Percentiles rank a stretch among this genome's conserved stretches.
Evolutionary conservation across 2,113 vertebrate species (phyloP).

Genomic region (Cyphomyrus discorhynchus): DNA sequence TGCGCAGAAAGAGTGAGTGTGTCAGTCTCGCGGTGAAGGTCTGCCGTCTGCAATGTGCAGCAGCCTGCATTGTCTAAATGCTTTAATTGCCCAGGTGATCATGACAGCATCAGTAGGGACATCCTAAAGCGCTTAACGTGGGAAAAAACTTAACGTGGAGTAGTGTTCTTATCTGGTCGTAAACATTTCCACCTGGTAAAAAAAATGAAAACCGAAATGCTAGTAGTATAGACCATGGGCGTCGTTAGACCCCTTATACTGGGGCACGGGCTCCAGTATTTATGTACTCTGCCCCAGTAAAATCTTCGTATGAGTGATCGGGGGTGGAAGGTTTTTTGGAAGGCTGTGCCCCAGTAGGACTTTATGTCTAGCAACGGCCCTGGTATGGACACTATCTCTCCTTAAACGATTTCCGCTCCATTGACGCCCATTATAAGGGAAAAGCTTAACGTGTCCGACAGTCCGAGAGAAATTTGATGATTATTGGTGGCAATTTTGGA

Average conservation of each 20-base stretch:
- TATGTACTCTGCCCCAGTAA: not conserved
- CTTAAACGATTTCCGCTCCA: not conserved
- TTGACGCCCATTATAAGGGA: not conserved
- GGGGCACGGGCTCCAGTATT: too few species aligned
- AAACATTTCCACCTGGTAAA: not conserved
- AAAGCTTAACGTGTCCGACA: not conserved
- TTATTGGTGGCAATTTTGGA: not conserved
- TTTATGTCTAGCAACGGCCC: not conserved
- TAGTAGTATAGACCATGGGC: not conserved
- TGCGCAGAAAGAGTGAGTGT: constrained; percentile 68
- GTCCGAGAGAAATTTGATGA: not conserved
- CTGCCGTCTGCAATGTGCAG: not conserved
- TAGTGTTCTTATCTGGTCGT: not conserved
- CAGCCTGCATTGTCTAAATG: not conserved
- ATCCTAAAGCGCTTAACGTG: not conserved
- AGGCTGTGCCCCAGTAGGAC: not conserved
- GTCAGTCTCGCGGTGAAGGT: not conserved
- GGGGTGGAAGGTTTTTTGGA: too few species aligned
- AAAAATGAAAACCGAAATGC: not conserved
- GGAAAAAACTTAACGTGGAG: too few species aligned
- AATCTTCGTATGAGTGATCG: not conserved
- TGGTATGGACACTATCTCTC: not conserved
- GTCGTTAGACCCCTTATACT: not conserved
- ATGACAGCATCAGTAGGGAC: not conserved
- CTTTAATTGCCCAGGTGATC: not conserved